phyloP scores from a whole-genome alignment of 2,888 invertebrate genomes.

The Serripes groenlandicus region DNA sequence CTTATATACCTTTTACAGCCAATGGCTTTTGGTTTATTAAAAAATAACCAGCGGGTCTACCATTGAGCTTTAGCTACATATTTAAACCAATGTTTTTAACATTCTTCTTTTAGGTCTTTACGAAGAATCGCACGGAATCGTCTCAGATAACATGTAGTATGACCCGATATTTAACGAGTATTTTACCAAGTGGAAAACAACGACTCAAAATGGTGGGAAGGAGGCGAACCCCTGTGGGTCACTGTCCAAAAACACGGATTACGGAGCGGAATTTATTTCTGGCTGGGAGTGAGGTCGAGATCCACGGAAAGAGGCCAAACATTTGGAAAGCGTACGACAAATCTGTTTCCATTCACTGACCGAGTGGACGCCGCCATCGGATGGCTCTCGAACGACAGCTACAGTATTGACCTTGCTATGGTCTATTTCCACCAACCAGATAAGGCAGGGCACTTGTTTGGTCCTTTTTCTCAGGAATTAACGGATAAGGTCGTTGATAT shows the following conservation, averaged over 20 bases:
- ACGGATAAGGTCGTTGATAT: constrained; percentile 70
- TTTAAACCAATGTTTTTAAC: no score
- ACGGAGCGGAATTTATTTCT: constrained; percentile 88
- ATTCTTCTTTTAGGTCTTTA: no score
- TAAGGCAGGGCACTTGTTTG: constrained; percentile 74
- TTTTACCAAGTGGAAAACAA: constrained; percentile 66
- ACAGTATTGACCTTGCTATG: constrained; percentile 69
- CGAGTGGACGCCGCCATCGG: constrained; percentile 89
- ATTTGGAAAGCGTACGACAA: constrained; percentile 85
- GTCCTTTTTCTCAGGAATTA: constrained; percentile 73
- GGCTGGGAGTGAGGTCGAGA: constrained; percentile 90
- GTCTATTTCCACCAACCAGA: constrained; percentile 82
- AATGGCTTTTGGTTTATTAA: no score
- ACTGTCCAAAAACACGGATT: constrained; percentile 89
- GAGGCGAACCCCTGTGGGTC: constrained; percentile 81
- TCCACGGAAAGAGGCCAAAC: constrained; percentile 86
- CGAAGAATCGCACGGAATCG: constrained; percentile 90
- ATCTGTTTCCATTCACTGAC: constrained; percentile 87
- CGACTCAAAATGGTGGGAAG: constrained; percentile 80
- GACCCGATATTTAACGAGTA: constrained; percentile 86
- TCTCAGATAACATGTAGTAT: constrained; percentile 89
- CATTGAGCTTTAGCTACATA: no score
- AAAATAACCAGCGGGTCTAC: no score
- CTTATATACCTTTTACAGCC: no score
- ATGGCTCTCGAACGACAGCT: constrained; percentile 71